Conservation (phyloP, 2,888 invertebrate species). For the Cheilosia urbana region DNA sequence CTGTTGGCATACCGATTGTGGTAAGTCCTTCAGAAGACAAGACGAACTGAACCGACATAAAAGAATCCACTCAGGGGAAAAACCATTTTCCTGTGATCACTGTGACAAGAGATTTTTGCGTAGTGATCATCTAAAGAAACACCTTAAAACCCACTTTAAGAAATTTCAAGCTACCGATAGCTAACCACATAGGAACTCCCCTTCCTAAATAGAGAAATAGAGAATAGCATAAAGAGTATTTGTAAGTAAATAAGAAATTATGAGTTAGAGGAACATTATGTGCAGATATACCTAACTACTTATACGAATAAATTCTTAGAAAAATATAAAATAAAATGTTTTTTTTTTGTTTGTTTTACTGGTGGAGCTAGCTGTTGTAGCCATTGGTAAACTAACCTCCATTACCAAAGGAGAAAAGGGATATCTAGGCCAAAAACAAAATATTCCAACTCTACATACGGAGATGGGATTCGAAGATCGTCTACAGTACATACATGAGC, state of each 20-base stretch:
- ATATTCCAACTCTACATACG: no score
- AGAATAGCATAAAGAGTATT: conserved; percentile 14
- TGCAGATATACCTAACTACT: neutral
- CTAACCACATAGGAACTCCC: conserved; percentile 5
- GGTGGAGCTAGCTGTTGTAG: no score
- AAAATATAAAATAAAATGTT: neutral
- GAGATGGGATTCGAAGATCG: no score
- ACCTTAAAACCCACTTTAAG: conserved; percentile 77
- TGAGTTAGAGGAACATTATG: conserved; percentile 9
- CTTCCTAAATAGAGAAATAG: neutral
- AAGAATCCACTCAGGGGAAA: conserved; percentile 81
- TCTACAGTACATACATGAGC: no score
- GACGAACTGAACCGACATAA: conserved; percentile 82
- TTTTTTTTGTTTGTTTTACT: no score
- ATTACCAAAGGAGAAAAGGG: no score
- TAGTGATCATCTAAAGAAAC: conserved; percentile 82
- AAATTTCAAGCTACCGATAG: neutral
- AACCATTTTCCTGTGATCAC: conserved; percentile 80
- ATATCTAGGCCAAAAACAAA: no score
- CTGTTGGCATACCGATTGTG: conserved; percentile 70
- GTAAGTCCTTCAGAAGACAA: conserved; percentile 80
- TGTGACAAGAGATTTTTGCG: conserved; percentile 81
- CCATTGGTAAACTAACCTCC: no score
- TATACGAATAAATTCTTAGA: neutral
- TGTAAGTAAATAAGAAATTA: neutral